A percentile compares a stretch with the other conserved stretches of the same genome.
Evolutionary conservation across 2,113 vertebrate genomes (phyloP).

Genomic region (Poeciliopsis prolifica): DNA sequence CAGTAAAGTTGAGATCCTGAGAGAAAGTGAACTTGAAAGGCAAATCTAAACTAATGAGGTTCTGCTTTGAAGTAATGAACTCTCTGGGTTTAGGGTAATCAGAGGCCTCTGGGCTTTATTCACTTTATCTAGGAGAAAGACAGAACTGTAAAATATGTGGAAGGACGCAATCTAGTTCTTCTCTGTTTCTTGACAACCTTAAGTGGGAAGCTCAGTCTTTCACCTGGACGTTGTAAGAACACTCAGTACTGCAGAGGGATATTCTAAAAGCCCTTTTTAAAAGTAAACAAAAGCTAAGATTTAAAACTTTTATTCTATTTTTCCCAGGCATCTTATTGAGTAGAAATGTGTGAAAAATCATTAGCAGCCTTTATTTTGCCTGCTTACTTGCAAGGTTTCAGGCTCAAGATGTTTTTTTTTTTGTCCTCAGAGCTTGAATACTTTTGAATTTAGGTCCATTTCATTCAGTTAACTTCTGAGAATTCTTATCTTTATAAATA

Average conservation of each 20-base stretch:
- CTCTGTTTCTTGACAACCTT: slow-evolving; percentile 31
- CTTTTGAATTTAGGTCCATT: background rate
- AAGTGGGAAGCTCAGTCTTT: slow-evolving; percentile 7
- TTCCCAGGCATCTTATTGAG: background rate
- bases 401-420: background rate
- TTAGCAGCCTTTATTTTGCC: background rate
- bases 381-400: background rate
- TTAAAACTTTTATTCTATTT: background rate
- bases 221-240: background rate
- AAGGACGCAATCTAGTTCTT: slow-evolving; percentile 23
- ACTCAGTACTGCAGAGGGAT: no score
- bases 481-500: background rate
- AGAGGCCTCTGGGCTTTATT: slow-evolving; percentile 58
- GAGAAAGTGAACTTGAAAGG: slow-evolving; percentile 75
- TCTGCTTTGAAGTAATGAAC: slow-evolving; percentile 75
- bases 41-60: slow-evolving; percentile 75
- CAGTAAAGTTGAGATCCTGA: slow-evolving; percentile 64
- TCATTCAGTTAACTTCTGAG: background rate
- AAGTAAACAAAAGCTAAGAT: background rate
- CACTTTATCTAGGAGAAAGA: slow-evolving; percentile 52
- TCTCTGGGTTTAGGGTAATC: slow-evolving; percentile 67
- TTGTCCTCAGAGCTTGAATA: background rate
- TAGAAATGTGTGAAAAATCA: background rate
- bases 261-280: background rate
- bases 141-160: slow-evolving; percentile 26